Base-by-base conservation (phyloP, 2,888 invertebrate species). In the Harmothoe impar region DNA sequence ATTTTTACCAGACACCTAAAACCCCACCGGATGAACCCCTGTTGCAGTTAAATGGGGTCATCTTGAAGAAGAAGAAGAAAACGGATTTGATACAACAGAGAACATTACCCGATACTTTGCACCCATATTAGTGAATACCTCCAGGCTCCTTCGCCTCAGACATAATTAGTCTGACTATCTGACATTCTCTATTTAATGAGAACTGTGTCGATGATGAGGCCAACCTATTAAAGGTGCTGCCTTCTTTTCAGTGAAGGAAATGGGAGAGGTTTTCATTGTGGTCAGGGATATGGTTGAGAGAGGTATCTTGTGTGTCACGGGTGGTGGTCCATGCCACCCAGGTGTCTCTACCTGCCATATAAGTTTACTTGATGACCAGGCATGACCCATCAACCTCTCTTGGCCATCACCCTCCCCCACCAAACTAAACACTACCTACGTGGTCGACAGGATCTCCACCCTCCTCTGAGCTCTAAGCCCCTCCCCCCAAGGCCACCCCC, bases 301-400 rank as follows among this genome's bases (percentile, higher is more conserved):
- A 3, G 31, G 72, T 62, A 29, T 72, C 29, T n/a, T 68, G 68
- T 68, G n/a, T 68, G 5, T 68, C 68, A 29, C 5, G 25, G 25
- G 25, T 15, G 72, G 72, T 72, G 72, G 72, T 72, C 72, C 25
- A 15, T 72, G 72, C 72, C 72, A 72, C 72, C 72, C 72, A 72
- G 72, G 72, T 72, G 72, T 7, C 7, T 25, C 29, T 15, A 15
- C 72, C 25, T 72, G 72, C 72, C 72, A 72, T 72, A 72, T 72
- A 72, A n/a, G 72, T 72, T 72, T 72, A 72, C 72, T 25, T 29
- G 25, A 29, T 72, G 72, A 29, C 17, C 29, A 29, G 0, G 15
- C 25, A 29, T 72, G 29, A 72, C 72, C 62, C 72, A n/a, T 29
- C 15, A 12, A 72, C 72, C 15, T 72, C 31, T 5, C 72, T 15